These are phyloP conservation scores for Myopa tessellatipennis DNA, from an alignment of 2,888 invertebrate species.

Conservation along the genomic window DNA sequence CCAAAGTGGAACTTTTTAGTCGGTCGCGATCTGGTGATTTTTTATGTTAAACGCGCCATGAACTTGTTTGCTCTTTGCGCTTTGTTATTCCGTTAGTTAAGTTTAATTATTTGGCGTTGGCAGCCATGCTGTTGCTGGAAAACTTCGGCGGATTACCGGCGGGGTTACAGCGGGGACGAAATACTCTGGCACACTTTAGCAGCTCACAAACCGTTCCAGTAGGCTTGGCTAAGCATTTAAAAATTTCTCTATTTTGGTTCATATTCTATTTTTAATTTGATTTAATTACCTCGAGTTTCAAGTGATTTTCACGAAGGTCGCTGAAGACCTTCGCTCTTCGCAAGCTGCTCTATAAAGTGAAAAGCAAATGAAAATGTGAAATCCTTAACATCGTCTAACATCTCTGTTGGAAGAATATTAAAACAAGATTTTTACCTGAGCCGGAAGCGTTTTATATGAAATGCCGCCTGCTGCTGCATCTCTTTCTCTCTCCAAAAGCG, in stretches of 20 bases:
- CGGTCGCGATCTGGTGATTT: slow-evolving; percentile 14
- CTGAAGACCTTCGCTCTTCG: too few species aligned
- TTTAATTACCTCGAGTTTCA: too few species aligned
- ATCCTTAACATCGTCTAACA: not conserved
- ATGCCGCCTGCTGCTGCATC: not conserved
- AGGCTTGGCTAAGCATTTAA: not conserved
- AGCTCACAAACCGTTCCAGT: not conserved
- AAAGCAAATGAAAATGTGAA: not conserved
- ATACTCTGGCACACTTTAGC: slow-evolving; percentile 42
- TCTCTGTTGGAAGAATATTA: not conserved
- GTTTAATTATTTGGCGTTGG: slow-evolving; percentile 11
- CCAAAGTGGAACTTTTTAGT: not conserved
- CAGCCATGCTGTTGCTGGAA: not conserved
- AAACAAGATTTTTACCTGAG: not conserved
- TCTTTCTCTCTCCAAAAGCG: not conserved
- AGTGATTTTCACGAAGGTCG: too few species aligned
- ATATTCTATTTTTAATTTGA: too few species aligned
- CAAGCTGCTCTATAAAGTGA: too few species aligned
- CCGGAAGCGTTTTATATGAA: not conserved
- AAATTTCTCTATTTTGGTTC: too few species aligned
- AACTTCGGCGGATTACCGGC: not conserved
- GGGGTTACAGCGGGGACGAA: slow-evolving; percentile 28
- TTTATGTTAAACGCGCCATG: slow-evolving; percentile 23
- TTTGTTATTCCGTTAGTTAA: not conserved
- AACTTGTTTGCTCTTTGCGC: slow-evolving; percentile 2